Evolutionary conservation across 2,113 vertebrate species (phyloP).

Genomic region (Scomber colias): DNA sequence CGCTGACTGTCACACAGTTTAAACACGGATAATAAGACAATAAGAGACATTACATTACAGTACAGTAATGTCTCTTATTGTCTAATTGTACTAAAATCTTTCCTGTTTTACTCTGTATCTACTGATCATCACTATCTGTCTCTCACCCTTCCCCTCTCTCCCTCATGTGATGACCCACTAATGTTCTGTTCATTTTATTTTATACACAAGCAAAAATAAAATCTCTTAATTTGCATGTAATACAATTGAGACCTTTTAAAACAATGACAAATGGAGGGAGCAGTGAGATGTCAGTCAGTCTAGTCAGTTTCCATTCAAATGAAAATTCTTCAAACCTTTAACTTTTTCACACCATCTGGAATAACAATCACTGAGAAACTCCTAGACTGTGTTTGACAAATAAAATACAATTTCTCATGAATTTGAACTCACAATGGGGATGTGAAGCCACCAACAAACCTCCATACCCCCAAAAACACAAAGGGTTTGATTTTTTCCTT

Average conservation of each 20-base stretch:
- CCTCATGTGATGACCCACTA: conserved; percentile 89
- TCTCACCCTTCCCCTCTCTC: conserved; percentile 78
- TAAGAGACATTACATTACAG: background rate
- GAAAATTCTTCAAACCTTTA: conserved; percentile 94
- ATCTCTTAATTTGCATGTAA: no score
- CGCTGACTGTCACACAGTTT: background rate
- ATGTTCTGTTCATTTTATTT: no score
- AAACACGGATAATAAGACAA: background rate
- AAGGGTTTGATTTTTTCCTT: background rate
- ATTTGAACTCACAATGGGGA: conserved; percentile 50
- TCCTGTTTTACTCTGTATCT: background rate
- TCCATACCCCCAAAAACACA: background rate
- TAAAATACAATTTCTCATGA: conserved; percentile 64
- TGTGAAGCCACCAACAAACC: conserved; percentile 22
- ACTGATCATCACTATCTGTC: conserved; percentile 50
- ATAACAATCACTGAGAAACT: conserved; percentile 88
- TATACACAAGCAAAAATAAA: no score
- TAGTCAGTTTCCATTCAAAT: conserved; percentile 91
- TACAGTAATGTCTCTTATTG: background rate
- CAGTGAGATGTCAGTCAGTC: conserved; percentile 95
- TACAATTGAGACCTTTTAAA: conserved; percentile 90
- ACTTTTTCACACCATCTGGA: conserved; percentile 90
- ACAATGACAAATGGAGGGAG: conserved; percentile 97
- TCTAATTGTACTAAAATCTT: no score
- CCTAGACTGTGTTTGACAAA: conserved; percentile 71